A percentile compares a stretch with the other conserved stretches of the same genome.
These are phyloP conservation scores for Bellardia pandia DNA, from an alignment of 2,888 invertebrate species.

Conservation along the genomic window DNA sequence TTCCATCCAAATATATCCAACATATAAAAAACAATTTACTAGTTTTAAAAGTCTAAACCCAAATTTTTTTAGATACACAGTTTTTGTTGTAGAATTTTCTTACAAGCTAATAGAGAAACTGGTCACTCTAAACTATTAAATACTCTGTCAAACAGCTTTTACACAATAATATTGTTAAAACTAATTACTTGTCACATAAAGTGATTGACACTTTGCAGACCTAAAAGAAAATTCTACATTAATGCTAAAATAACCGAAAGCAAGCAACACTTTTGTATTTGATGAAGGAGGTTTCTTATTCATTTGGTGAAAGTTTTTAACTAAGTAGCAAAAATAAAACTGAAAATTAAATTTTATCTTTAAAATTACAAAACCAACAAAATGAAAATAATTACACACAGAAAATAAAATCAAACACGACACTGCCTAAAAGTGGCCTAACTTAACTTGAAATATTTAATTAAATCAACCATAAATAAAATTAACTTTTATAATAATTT, in stretches of 20 bases:
- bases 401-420: neutral
- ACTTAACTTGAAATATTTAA: slow-evolving; percentile 27
- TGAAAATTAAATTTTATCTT: neutral
- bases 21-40: no score
- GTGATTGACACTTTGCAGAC: slow-evolving; percentile 2
- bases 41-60: no score
- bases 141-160: neutral
- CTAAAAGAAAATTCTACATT: neutral
- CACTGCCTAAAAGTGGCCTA: neutral
- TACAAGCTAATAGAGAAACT: no score
- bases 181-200: slow-evolving; percentile 12
- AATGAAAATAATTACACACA: neutral
- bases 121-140: neutral
- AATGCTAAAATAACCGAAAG: neutral
- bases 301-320: neutral
- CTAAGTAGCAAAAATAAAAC: neutral
- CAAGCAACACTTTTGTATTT: neutral
- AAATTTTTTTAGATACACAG: no score
- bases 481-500: slow-evolving; percentile 28
- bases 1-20: no score
- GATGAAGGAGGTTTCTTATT: neutral
- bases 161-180: neutral
- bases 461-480: slow-evolving; percentile 37
- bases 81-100: no score
- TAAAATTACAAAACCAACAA: neutral